Conservation (phyloP, 2,797 vertebrate species). For the Myripristis murdjan region DNA sequence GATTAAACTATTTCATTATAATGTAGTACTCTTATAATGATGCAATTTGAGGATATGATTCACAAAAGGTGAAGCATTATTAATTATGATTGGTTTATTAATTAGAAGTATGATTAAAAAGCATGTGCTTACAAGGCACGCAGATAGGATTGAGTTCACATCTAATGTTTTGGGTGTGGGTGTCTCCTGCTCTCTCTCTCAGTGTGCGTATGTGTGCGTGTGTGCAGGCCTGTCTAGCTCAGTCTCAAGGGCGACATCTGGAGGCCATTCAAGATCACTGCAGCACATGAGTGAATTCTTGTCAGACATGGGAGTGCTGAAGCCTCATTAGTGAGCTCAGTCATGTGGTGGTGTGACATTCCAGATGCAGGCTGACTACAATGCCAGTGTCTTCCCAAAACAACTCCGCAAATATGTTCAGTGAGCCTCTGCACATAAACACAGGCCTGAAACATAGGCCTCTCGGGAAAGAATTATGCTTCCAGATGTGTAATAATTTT, state of each 20-base stretch:
- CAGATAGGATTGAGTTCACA: too few relatives aligned
- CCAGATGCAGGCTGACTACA: too few relatives aligned
- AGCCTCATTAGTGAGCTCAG: neutral
- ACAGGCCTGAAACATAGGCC: too few relatives aligned
- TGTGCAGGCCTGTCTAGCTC: neutral
- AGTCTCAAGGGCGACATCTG: conserved; percentile 64
- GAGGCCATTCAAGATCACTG: conserved; percentile 49
- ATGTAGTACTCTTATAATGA: neutral
- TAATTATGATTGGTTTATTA: too few relatives aligned
- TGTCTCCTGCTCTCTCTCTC: neutral
- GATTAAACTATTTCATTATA: too few relatives aligned
- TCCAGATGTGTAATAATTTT: neutral
- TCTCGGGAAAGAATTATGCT: neutral
- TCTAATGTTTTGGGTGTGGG: neutral
- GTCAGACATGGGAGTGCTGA: neutral
- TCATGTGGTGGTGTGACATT: neutral
- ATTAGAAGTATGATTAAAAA: too few relatives aligned
- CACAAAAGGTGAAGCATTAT: too few relatives aligned
- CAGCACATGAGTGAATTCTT: conserved; percentile 17
- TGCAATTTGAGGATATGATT: neutral
- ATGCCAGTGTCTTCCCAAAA: too few relatives aligned
- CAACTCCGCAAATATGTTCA: neutral
- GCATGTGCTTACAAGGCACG: too few relatives aligned
- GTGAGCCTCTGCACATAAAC: too few relatives aligned
- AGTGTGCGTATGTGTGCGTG: conserved; percentile 19